Evolutionary conservation across 1,140 invertebrate species (phyloP).

Genomic region (Idris sp.): DNA sequence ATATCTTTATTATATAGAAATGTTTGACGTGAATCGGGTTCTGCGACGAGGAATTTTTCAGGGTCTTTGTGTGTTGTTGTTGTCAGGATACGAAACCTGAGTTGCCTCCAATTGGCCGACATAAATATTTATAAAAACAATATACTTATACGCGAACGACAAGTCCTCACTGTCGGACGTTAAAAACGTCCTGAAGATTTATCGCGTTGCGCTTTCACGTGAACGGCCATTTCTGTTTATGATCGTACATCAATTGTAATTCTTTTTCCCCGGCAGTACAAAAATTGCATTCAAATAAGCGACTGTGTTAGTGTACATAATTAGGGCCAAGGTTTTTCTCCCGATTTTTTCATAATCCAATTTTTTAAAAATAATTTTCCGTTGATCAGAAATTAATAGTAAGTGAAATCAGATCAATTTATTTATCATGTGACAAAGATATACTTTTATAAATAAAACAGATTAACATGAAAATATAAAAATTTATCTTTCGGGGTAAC

Average conservation of each 20-base stretch:
- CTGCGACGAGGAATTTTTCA: constrained; percentile 37
- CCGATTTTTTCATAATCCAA: too few relatives aligned
- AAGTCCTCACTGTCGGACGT: constrained; percentile 62
- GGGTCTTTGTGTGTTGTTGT: constrained; percentile 54
- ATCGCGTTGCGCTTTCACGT: constrained; percentile 64
- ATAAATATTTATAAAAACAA: constrained; percentile 65
- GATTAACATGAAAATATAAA: too few relatives aligned
- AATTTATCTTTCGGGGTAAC: too few relatives aligned
- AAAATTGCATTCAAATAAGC: constrained; percentile 34
- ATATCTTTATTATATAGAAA: constrained; percentile 61
- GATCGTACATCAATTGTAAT: constrained; percentile 64
- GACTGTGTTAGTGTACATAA: too few relatives aligned
- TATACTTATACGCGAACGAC: constrained; percentile 61
- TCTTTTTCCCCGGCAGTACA: too few relatives aligned
- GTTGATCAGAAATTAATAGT: too few relatives aligned
- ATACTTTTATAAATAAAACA: too few relatives aligned
- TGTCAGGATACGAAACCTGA: constrained; percentile 50
- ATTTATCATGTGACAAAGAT: too few relatives aligned
- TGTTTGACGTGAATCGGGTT: constrained; percentile 48
- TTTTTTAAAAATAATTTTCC: too few relatives aligned
- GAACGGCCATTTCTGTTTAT: constrained; percentile 67
- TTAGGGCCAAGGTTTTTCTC: constrained; percentile 46
- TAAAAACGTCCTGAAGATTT: constrained; percentile 67
- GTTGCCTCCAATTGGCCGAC: constrained; percentile 54
- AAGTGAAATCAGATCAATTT: too few relatives aligned